A percentile compares a stretch with the other conserved stretches of the same genome.
Conservation (phyloP, 1,140 invertebrate species). For the Ylistrum balloti region DNA sequence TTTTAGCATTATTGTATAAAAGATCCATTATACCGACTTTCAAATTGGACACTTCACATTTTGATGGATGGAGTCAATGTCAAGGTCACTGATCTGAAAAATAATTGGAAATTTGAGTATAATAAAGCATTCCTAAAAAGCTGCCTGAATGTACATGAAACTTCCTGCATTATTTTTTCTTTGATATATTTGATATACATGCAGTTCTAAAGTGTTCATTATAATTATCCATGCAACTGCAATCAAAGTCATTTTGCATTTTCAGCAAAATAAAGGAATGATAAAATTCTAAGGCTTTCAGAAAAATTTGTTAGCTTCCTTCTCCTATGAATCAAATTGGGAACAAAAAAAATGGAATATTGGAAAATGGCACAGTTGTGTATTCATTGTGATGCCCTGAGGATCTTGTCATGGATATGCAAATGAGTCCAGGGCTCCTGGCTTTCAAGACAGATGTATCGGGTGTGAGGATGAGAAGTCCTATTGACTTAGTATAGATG, state of each 20-base stretch:
- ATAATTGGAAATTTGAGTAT: too few species aligned
- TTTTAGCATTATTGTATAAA: not conserved
- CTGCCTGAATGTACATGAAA: not conserved
- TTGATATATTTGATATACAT: not conserved
- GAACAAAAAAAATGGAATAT: slow-evolving; percentile 23
- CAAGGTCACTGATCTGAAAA: slow-evolving; percentile 5
- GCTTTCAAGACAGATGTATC: slow-evolving; percentile 22
- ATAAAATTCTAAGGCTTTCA: not conserved
- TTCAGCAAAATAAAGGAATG: slow-evolving; percentile 24
- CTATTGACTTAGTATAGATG: slow-evolving; percentile 39
- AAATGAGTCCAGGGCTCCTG: slow-evolving; percentile 11
- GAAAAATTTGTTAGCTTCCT: not conserved
- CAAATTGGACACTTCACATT: not conserved
- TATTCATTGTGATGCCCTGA: slow-evolving; percentile 38
- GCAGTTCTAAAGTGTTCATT: not conserved
- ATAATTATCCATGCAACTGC: not conserved
- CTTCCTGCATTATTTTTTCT: not conserved
- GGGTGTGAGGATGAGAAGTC: not conserved
- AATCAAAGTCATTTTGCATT: not conserved
- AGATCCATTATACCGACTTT: not conserved
- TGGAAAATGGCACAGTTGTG: slow-evolving; percentile 33
- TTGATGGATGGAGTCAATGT: slow-evolving; percentile 13
- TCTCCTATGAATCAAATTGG: not conserved
- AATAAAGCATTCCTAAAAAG: not conserved
- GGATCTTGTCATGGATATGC: slow-evolving; percentile 37